Evolutionary conservation across 2,888 invertebrate species (phyloP), one percentile per base, ranked within the genome.

Genomic region (Baronia brevicornis): DNA sequence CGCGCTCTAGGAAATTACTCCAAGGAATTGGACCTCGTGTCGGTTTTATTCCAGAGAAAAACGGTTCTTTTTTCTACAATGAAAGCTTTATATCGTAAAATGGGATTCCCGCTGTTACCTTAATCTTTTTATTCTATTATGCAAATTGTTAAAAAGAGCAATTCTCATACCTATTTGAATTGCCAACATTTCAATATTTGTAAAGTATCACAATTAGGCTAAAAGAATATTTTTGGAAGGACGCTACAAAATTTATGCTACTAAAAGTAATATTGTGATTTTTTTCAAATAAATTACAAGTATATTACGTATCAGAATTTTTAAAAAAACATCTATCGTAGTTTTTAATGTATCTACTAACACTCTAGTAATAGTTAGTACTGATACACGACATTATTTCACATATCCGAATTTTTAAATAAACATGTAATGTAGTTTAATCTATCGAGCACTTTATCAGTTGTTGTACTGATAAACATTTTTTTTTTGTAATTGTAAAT

Each of bases 1-100:
- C 68, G 72, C 75, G 74, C 73, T 80, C 71, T 72, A 67, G 75
- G 64, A 66, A 79, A 82, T 82, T 82, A 80, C 82, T 78, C 79
- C 48, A 70, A 79, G 80, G 80, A 75, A 80, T 78, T 74, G 63
- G 62, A 65, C 55, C 61, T 62, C 60, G 62, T 63, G 68, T 69
- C 64, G 68, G 64, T 68, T 74, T 73, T 72, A 71, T 72, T 65
- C 63, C 45, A 48, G 52, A 46, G 55, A 59, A 59, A n/a, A 63
- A 64, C 56, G 58, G 55, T 58, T 56, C 48, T 58, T 67, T 66
- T 67, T 66, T 64, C 56, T 58, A 65, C 66, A 70, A 69, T 69
- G 64, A 69, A 71, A 64, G 69, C 64, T 70, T 75, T 68, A 65
- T 64, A 60, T 55, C 57, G 57, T 68, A 62, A 58, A 72, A 72